Base-by-base conservation (phyloP, 2,113 vertebrate genomes). In the Eublepharis macularius region DNA sequence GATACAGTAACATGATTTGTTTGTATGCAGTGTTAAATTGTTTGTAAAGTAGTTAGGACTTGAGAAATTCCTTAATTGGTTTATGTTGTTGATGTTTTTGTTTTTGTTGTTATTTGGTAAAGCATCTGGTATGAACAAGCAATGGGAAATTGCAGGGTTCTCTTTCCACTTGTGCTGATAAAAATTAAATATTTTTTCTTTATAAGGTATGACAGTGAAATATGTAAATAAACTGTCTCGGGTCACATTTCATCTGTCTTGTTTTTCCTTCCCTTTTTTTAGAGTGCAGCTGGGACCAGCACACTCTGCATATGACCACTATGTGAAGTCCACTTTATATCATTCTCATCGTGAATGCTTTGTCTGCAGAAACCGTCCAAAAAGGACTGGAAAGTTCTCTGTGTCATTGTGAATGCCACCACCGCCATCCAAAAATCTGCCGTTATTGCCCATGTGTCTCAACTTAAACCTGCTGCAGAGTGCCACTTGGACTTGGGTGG, bases 211-310 rank as follows among this genome's bases (percentile, higher is more conserved):
- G 77, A 32, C 49, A 1, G 54, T 91, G 75, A 84, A 21, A 34
- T 86, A 87, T 92, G 66, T 45, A 89, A 76, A 81, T 76, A 14
- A 77, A 80, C 87, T 76, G 76, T 6, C n/a, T 3, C 82, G 34
- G 8, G 65, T 66, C 65, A 86, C 4, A 69, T 81, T 93, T 89
- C 89, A 72, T 89, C 88, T 86, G 69, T 87, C 84, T 82, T 80
- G 8, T 19, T 5, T 39, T 26, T 14, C 51, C 41, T 36, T 75
- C 88, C 88, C n/a, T 74, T 36, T 74, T 85, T 85, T 74, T 57
- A 29, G 11, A 81, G 49, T 24, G 16, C 47, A 68, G 84, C 76
- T 83, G 17, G 51, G 19, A 66, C 2, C 41, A 85, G 8, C 17
- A 73, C 6, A 13, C 41, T 12, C 39, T 17, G 51, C 13, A 34